Percentiles rank a stretch among this genome's conserved stretches.
Conservation (phyloP, 2,797 vertebrate genomes). For the Anniella stebbinsi region DNA sequence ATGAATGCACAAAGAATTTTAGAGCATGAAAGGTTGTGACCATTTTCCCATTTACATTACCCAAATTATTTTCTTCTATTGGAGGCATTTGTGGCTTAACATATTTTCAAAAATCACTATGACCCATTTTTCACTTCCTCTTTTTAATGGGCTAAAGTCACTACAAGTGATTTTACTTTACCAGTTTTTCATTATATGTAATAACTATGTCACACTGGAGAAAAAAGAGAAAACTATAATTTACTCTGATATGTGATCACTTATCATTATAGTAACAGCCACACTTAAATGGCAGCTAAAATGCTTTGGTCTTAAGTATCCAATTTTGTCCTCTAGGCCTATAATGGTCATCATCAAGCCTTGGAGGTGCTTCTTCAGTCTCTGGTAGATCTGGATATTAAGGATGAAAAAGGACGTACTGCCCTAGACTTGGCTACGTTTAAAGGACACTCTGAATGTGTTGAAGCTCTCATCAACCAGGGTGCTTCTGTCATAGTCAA, state of each 20-base stretch:
- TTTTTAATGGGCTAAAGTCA: not conserved
- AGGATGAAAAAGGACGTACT: constrained; percentile 90
- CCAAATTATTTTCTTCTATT: not conserved
- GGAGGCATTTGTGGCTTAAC: not conserved
- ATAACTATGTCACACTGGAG: not conserved
- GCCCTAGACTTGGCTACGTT: constrained; percentile 92
- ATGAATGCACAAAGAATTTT: too few species aligned
- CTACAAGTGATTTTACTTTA: not conserved
- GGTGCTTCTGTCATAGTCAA: constrained; percentile 90
- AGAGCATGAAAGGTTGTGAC: not conserved
- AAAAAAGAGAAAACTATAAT: not conserved
- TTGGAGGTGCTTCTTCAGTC: constrained; percentile 93
- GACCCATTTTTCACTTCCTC: not conserved
- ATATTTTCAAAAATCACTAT: not conserved
- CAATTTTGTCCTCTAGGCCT: constrained; percentile 83
- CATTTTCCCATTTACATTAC: not conserved
- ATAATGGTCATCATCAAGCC: constrained; percentile 95
- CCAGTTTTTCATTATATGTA: not conserved
- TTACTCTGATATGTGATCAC: constrained; percentile 10
- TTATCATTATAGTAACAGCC: not conserved
- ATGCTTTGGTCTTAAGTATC: not conserved
- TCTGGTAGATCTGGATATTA: constrained; percentile 89
- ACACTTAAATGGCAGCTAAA: not conserved
- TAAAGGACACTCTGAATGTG: constrained; percentile 90
- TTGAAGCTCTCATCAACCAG: constrained; percentile 92